Conservation (phyloP, 2,888 invertebrate species). For the Sinhomidia bicolor region DNA sequence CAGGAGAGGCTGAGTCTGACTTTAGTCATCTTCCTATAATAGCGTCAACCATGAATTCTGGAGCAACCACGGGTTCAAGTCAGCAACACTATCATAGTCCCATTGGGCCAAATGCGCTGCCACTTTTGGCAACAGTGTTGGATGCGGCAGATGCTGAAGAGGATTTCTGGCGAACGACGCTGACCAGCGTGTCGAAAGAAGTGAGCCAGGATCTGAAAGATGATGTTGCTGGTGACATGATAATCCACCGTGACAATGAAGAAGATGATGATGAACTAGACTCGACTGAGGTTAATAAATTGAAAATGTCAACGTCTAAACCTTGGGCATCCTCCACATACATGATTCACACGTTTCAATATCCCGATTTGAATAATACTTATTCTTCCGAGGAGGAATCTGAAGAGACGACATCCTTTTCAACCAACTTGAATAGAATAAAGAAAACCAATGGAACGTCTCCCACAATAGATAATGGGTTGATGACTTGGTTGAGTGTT, state of each 20-base stretch:
- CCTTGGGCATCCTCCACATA: conserved; percentile 79
- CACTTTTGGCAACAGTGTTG: conserved; percentile 55
- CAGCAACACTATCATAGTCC: conserved; percentile 6
- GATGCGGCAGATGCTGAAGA: conserved; percentile 52
- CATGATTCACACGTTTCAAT: conserved; percentile 79
- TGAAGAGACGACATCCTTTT: conserved; percentile 55
- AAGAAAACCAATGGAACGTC: conserved; percentile 25
- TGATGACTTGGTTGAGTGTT: conserved; percentile 76
- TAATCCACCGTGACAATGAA: neutral
- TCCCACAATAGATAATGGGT: conserved; percentile 54
- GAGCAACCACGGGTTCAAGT: neutral
- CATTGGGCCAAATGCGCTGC: conserved; percentile 57
- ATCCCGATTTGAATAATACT: conserved; percentile 71
- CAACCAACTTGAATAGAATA: conserved; percentile 41
- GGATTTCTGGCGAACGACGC: conserved; percentile 62
- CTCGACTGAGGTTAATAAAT: conserved; percentile 44
- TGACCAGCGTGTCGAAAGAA: conserved; percentile 59
- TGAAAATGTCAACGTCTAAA: conserved; percentile 65
- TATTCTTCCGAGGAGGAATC: conserved; percentile 64
- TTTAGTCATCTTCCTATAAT: conserved; percentile 67
- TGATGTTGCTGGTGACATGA: neutral
- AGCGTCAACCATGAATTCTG: conserved; percentile 57
- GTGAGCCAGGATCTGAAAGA: conserved; percentile 55
- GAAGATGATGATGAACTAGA: conserved; percentile 55
- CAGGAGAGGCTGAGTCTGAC: conserved; percentile 64